phyloP scores from a whole-genome alignment of 2,888 invertebrate species.

The Melanotus villosus region DNA sequence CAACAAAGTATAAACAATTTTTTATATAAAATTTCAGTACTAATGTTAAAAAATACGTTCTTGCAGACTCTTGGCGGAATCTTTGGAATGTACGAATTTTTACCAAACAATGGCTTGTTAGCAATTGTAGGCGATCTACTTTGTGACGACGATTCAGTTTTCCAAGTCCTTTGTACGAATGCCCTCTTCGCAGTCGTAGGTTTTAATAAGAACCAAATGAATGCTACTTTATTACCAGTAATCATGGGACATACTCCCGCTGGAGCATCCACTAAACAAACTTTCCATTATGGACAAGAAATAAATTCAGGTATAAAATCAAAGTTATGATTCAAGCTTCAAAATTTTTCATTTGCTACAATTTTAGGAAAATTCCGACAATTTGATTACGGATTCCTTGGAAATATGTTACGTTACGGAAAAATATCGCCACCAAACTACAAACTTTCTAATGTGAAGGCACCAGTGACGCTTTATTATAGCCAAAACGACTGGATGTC shows the following conservation, averaged over 20 bases:
- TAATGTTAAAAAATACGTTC: too few relatives aligned
- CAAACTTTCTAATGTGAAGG: conserved; percentile 61
- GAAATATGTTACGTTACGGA: conserved; percentile 54
- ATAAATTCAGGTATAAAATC: conserved; percentile 68
- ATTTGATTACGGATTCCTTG: conserved; percentile 40
- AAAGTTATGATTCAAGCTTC: neutral
- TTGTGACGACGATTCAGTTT: conserved; percentile 64
- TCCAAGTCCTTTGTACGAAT: too few relatives aligned
- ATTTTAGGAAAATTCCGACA: conserved; percentile 35
- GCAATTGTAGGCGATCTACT: conserved; percentile 69
- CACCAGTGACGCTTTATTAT: conserved; percentile 66
- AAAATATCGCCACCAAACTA: conserved; percentile 63
- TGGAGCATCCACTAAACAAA: conserved; percentile 73
- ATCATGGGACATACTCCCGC: conserved; percentile 61
- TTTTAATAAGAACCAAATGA: conserved; percentile 61
- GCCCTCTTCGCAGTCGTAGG: conserved; percentile 62
- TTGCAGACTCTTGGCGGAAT: too few relatives aligned
- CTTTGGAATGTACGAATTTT: conserved; percentile 72
- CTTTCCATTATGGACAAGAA: conserved; percentile 81
- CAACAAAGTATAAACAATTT: too few relatives aligned
- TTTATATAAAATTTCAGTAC: too few relatives aligned
- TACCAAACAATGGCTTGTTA: conserved; percentile 72
- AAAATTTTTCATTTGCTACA: neutral
- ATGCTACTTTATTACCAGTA: conserved; percentile 58
- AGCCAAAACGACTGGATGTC: conserved; percentile 68